Conservation (phyloP, 2,113 vertebrate genomes). For the Pelobates fuscus region DNA sequence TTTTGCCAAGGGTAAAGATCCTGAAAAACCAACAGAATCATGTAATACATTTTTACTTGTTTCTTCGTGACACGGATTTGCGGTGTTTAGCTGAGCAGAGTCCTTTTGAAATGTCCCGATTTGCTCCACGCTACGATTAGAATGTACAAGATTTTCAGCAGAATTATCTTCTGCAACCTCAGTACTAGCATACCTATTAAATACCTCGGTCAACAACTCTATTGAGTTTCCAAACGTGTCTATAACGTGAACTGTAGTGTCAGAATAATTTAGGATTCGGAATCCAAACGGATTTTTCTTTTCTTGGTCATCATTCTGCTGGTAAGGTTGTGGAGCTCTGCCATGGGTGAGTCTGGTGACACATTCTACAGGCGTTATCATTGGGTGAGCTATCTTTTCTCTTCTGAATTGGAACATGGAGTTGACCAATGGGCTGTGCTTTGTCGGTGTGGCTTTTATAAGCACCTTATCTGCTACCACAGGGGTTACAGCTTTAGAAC, state of each 20-base stretch:
- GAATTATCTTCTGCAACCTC: neutral
- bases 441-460: neutral
- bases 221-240: conserved; percentile 30
- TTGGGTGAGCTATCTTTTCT: neutral
- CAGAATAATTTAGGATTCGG: neutral
- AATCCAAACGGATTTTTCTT: conserved; percentile 4
- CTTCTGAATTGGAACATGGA: conserved; percentile 6
- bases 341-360: conserved; percentile 16
- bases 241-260: conserved; percentile 16
- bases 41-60: too few species aligned
- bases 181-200: neutral
- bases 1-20: too few species aligned
- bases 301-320: neutral
- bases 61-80: too few species aligned
- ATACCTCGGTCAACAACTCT: conserved; percentile 30
- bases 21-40: too few species aligned
- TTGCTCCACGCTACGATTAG: too few species aligned
- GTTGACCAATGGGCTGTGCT: neutral
- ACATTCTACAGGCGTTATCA: neutral
- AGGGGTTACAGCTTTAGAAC: neutral
- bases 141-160: too few species aligned
- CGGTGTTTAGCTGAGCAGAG: too few species aligned
- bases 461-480: neutral
- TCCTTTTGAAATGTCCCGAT: too few species aligned
- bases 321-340: neutral